Base-by-base conservation (phyloP, 2,888 invertebrate species). In the Luperina testacea region DNA sequence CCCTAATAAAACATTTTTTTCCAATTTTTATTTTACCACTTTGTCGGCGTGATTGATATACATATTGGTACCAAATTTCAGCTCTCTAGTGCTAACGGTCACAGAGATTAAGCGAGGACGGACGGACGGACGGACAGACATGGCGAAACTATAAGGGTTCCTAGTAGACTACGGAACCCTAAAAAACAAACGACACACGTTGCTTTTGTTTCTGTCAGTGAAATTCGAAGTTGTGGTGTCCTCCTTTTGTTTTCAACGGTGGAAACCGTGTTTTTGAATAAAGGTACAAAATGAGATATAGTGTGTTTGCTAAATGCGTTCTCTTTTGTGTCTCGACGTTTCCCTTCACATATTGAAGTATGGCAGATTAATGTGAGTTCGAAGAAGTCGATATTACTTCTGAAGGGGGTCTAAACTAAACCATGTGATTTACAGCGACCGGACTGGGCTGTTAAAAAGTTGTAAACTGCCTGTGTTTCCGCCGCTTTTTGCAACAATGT, bases 371-470 rank as follows among this genome's bases (percentile, higher is more conserved):
- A 97, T 96, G 96, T 87, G 94, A 93, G 94, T 97, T 97, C 96
- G 96, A 95, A 95, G 96, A 97, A 97, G 95, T 94, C 95, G 94
- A 95, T 95, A 95, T 96, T 96, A 96, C 96, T 96, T 96, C 94
- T 95, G 95, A 95, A 95, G 94, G 95, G 94, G 95, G 94, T 94
- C 95, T 94, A 94, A 94, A 94, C 95, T 94, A 94, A 94, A 94
- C 92, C 92, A 92, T 88, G 92, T 96, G 96, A 97, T 97, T 96
- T 97, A 97, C 95, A 93, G 94, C 95, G 93, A 91, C 93, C 94
- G 94, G 92, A 91, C 92, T 90, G 91, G 83, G 95, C 92, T 94
- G 95, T 96, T 96, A 96, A 96, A 97, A 97, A 96, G 96, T 96
- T 96, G 95, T 96, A 96, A 96, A 96, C 95, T 93, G 95, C 94